Conservation (phyloP, 1,140 invertebrate genomes). For the Mylabris phalerata region DNA sequence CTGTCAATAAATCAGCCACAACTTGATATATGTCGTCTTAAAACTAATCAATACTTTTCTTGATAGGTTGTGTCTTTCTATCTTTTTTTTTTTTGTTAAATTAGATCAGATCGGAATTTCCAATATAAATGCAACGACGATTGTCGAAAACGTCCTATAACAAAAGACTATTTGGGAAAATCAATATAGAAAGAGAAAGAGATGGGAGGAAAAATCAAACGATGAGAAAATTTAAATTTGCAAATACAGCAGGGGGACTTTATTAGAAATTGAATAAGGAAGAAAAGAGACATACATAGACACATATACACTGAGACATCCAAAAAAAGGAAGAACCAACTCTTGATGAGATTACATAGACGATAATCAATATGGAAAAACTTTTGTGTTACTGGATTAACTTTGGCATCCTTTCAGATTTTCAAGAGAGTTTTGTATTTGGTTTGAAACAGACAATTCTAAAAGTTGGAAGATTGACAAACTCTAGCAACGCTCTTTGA, state of each 20-base stretch:
- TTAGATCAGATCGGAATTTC: slow-evolving; percentile 9
- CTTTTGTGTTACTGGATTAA: slow-evolving; percentile 11
- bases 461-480: too few relatives aligned
- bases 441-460: too few relatives aligned
- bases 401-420: too few relatives aligned
- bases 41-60: not conserved
- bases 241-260: not conserved
- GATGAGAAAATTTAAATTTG: slow-evolving; percentile 9
- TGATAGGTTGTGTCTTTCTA: not conserved
- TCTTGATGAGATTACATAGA: not conserved
- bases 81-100: not conserved
- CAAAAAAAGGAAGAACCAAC: too few relatives aligned
- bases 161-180: not conserved
- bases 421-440: too few relatives aligned
- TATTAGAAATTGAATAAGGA: slow-evolving; percentile 7
- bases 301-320: not conserved
- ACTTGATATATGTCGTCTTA: too few relatives aligned
- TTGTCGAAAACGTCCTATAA: slow-evolving; percentile 6
- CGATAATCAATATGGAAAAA: slow-evolving; percentile 13
- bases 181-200: not conserved
- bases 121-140: slow-evolving; percentile 8
- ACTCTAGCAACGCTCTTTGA: too few relatives aligned
- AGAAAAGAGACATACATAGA: not conserved
- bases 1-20: too few relatives aligned
- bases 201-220: too few relatives aligned